phyloP scores from a whole-genome alignment of 1,140 invertebrate genomes.

The Diachasmimorpha longicaudata region DNA sequence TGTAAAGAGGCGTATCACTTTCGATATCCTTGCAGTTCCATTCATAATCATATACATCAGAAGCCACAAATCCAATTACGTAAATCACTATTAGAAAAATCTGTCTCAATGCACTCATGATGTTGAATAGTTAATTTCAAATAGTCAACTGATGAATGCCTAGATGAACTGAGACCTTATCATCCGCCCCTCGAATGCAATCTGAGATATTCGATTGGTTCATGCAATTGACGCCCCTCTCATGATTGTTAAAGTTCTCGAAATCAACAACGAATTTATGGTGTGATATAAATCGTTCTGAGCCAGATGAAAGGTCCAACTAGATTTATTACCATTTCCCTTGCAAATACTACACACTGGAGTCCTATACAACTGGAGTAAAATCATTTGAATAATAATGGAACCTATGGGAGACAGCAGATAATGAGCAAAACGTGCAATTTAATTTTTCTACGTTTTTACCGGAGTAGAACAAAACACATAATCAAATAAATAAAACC shows the following conservation, averaged over 20 bases:
- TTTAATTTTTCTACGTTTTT: neutral
- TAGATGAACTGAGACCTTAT: neutral
- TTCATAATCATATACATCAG: neutral
- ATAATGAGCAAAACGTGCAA: no score
- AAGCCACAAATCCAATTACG: neutral
- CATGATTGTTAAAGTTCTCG: no score
- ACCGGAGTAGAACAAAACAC: slow-evolving; percentile 15
- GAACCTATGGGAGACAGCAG: no score
- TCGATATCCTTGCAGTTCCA: neutral
- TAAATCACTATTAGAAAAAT: neutral
- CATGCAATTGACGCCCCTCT: neutral
- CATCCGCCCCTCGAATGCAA: neutral
- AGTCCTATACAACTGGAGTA: no score
- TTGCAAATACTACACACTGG: no score
- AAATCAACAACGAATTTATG: no score
- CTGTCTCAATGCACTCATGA: neutral
- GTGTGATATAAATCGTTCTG: no score
- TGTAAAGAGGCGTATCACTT: neutral
- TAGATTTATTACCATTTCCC: no score
- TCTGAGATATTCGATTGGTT: neutral
- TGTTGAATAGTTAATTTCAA: neutral
- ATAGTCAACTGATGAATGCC: neutral
- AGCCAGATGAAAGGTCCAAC: no score
- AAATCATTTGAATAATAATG: no score
- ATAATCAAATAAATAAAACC: slow-evolving; percentile 30